A percentile compares a stretch with the other conserved stretches of the same genome.
Evolutionary conservation across 2,113 vertebrate species (phyloP).

Genomic region (Orientallactaga bullata): DNA sequence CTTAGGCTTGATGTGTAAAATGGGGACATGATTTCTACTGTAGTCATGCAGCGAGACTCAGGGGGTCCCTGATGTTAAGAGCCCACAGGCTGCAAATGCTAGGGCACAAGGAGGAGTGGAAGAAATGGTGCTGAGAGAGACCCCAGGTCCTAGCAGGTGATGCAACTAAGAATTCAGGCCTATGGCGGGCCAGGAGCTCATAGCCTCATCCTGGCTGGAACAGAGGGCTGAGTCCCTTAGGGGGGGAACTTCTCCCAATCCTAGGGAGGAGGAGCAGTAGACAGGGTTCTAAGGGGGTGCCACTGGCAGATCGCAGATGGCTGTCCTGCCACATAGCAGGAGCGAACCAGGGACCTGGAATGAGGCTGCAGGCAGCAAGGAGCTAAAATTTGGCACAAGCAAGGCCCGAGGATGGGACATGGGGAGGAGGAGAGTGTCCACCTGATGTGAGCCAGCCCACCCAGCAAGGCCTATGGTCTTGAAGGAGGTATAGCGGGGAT

Average conservation of each 20-base stretch:
- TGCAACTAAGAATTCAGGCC: not conserved
- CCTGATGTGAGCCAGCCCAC: not conserved
- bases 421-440: accelerated
- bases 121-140: not conserved
- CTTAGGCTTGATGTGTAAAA: not conserved
- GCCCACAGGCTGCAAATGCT: not conserved
- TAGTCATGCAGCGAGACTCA: not conserved
- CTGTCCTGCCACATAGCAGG: no score
- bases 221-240: not conserved
- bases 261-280: no score
- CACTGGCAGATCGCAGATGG: accelerated
- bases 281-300: not conserved
- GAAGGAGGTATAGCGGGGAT: not conserved
- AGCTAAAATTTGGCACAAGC: not conserved
- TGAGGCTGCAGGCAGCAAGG: not conserved
- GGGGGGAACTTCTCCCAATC: not conserved
- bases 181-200: not conserved
- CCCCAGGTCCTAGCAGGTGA: not conserved
- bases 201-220: not conserved
- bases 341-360: not conserved
- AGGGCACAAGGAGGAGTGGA: not conserved
- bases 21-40: not conserved
- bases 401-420: not conserved
- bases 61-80: not conserved
- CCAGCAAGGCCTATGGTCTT: not conserved